Evolutionary conservation across 2,888 invertebrate species (phyloP).

Genomic region (Volucella inflata): DNA sequence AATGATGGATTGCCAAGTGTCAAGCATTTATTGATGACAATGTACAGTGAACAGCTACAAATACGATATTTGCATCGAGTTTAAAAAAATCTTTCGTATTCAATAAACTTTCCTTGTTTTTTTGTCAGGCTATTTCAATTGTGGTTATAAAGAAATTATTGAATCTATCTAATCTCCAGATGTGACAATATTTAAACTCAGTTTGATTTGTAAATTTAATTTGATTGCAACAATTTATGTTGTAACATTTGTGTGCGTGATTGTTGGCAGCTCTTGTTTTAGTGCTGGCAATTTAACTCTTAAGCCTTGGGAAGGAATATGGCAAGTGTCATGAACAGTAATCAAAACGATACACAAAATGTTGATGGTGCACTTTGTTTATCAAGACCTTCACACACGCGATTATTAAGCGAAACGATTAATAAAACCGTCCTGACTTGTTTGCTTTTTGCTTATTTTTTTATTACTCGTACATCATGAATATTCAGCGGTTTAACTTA

Average conservation of each 20-base stretch:
- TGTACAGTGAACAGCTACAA: constrained; percentile 42
- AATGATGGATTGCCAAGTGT: constrained; percentile 63
- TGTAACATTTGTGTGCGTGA: constrained; percentile 28
- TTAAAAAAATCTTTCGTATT: constrained; percentile 5
- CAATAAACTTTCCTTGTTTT: constrained; percentile 13
- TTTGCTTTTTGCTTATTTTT: background rate
- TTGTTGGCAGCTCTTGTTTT: constrained; percentile 21
- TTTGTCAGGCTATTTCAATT: background rate
- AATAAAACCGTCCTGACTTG: constrained; percentile 32
- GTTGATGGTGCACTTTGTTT: constrained; percentile 41
- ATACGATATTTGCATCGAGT: constrained; percentile 31
- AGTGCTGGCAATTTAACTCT: constrained; percentile 15
- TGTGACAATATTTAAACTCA: background rate
- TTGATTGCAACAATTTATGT: constrained; percentile 24
- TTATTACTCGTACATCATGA: constrained; percentile 30
- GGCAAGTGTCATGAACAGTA: constrained; percentile 13
- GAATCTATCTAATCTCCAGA: background rate
- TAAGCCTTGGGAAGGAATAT: constrained; percentile 2
- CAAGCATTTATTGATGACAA: constrained; percentile 72
- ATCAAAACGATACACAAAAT: constrained; percentile 28
- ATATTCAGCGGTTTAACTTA: constrained; percentile 12
- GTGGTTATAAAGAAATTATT: background rate
- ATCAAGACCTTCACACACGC: constrained; percentile 49
- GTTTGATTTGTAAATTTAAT: constrained; percentile 1
- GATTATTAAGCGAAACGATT: constrained; percentile 51